phyloP scores from a whole-genome alignment of 2,797 vertebrate species.

The Cyclura pinguis region DNA sequence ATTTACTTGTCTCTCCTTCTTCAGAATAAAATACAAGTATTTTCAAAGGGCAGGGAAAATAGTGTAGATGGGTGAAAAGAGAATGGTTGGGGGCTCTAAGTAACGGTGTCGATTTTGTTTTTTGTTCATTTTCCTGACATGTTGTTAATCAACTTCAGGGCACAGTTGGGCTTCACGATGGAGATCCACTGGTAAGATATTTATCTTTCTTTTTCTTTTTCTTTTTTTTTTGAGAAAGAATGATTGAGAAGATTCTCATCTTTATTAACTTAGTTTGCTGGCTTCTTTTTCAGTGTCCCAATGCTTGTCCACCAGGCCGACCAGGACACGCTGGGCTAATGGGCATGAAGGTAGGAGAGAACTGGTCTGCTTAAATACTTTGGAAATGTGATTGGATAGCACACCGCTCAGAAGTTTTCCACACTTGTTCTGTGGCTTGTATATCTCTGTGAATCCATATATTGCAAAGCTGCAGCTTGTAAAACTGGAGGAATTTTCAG shows the following conservation, averaged over 20 bases:
- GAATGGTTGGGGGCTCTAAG: neutral
- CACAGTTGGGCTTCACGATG: slow-evolving; percentile 81
- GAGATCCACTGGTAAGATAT: slow-evolving; percentile 83
- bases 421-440: no score
- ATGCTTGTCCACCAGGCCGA: slow-evolving; percentile 89
- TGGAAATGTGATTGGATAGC: neutral
- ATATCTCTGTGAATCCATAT: neutral
- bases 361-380: neutral
- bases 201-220: slow-evolving; percentile 31
- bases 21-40: neutral
- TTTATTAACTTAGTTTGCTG: slow-evolving; percentile 13
- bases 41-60: neutral
- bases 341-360: slow-evolving; percentile 93
- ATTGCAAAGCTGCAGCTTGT: neutral
- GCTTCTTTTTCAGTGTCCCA: slow-evolving; percentile 88
- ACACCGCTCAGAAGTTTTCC: neutral
- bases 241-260: slow-evolving; percentile 8
- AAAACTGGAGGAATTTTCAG: neutral
- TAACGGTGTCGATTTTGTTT: neutral
- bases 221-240: neutral
- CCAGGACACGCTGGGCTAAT: slow-evolving; percentile 93
- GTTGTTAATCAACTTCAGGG: slow-evolving; percentile 73
- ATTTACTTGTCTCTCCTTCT: neutral
- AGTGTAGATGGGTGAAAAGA: neutral
- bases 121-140: slow-evolving; percentile 40